Evolutionary conservation across 2,113 vertebrate genomes (phyloP).

Genomic region (Ophiodon elongatus): DNA sequence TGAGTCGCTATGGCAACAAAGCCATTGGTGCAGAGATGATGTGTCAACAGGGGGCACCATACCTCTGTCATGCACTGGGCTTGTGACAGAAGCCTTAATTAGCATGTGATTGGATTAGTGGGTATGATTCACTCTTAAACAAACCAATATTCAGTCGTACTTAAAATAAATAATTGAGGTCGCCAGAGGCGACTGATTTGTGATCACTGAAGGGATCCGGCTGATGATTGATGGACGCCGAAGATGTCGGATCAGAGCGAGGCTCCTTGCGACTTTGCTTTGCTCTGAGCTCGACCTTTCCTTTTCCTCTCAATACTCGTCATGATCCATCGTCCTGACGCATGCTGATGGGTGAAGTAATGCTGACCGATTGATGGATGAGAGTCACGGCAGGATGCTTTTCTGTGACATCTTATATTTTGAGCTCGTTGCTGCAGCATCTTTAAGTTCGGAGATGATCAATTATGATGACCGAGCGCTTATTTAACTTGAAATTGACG

Average conservation of each 20-base stretch:
- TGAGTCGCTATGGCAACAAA: constrained; percentile 14
- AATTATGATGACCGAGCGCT: constrained; percentile 33
- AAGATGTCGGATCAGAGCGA: constrained; percentile 31
- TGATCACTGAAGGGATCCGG: constrained; percentile 34
- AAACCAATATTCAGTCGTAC: constrained; percentile 39
- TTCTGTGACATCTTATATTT: constrained; percentile 20
- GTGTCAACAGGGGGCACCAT: constrained; percentile 45
- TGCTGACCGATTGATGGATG: constrained; percentile 51
- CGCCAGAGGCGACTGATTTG: constrained; percentile 41
- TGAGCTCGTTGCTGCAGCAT: constrained; percentile 1
- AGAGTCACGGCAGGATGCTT: not conserved
- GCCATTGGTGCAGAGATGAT: constrained; percentile 4
- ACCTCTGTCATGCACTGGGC: not conserved
- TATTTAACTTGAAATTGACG: constrained; percentile 10
- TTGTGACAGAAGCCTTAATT: constrained; percentile 25
- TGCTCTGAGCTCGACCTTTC: constrained; percentile 52
- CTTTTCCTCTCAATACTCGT: constrained; percentile 18
- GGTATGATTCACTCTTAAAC: constrained; percentile 42
- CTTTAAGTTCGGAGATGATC: constrained; percentile 21
- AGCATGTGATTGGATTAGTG: constrained; percentile 38
- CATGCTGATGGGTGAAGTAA: constrained; percentile 46
- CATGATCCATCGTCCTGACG: constrained; percentile 49
- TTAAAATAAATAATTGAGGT: constrained; percentile 39
- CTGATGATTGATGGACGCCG: constrained; percentile 66
- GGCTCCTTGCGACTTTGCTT: constrained; percentile 14